These are phyloP conservation scores for Drosophila leontia DNA, from an alignment of 1,140 invertebrate species.

Conservation along the genomic window DNA sequence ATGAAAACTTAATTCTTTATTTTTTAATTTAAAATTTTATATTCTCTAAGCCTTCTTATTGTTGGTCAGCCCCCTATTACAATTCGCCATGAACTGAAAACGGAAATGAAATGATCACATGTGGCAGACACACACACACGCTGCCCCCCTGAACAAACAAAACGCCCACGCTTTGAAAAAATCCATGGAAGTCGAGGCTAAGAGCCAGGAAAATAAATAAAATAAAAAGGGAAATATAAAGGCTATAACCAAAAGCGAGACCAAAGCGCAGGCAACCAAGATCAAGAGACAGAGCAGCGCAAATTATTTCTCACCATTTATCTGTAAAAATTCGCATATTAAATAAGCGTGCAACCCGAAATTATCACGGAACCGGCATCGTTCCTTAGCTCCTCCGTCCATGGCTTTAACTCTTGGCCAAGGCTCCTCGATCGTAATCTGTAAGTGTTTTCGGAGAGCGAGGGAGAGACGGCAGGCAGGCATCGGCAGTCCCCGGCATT, in stretches of 20 bases:
- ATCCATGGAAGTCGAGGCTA: slow-evolving; percentile 22
- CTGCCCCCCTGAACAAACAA: slow-evolving; percentile 51
- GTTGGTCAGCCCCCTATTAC: slow-evolving; percentile 2
- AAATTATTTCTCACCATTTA: slow-evolving; percentile 84
- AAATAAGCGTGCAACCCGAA: slow-evolving; percentile 83
- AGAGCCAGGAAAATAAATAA: neutral
- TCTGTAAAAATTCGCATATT: slow-evolving; percentile 84
- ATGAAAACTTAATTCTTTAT: neutral
- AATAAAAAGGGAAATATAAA: neutral
- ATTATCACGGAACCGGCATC: slow-evolving; percentile 82
- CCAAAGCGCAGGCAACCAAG: slow-evolving; percentile 20
- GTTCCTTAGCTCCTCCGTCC: slow-evolving; percentile 12
- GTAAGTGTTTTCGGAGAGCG: slow-evolving; percentile 63
- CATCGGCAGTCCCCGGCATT: slow-evolving; percentile 37
- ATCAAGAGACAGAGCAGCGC: slow-evolving; percentile 70
- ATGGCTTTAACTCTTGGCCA: slow-evolving; percentile 30
- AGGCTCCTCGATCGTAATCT: slow-evolving; percentile 78
- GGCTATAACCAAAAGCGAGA: slow-evolving; percentile 9
- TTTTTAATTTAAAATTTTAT: neutral
- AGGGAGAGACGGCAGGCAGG: neutral
- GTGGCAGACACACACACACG: slow-evolving; percentile 31
- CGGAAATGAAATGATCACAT: slow-evolving; percentile 74
- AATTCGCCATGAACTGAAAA: slow-evolving; percentile 33
- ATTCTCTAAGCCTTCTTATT: no score
- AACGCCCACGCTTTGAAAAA: slow-evolving; percentile 60